Evolutionary conservation across 2,888 invertebrate species (phyloP).

Genomic region (Trilocha varians): DNA sequence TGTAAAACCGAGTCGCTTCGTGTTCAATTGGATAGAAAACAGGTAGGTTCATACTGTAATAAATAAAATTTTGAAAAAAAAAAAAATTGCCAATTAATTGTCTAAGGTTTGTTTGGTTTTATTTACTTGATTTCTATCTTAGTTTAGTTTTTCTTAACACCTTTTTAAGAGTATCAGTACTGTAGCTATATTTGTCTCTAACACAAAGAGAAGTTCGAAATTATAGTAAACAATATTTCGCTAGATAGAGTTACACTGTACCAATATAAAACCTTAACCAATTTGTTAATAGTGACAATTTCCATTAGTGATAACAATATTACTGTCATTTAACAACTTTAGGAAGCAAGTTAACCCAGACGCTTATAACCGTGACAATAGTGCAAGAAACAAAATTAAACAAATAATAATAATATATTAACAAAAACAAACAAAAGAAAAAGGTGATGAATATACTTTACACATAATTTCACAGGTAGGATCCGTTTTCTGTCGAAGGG

Average conservation of each 20-base stretch:
- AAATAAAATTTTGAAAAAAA: background rate
- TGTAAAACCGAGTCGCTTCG: too few relatives aligned
- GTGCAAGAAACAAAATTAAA: background rate
- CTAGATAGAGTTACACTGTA: too few relatives aligned
- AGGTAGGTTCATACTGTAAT: too few relatives aligned
- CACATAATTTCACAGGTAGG: slow-evolving; percentile 39
- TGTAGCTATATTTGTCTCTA: too few relatives aligned
- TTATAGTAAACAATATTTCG: too few relatives aligned
- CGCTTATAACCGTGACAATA: background rate
- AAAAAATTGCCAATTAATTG: background rate
- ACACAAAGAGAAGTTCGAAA: too few relatives aligned
- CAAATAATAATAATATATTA: slow-evolving; percentile 1
- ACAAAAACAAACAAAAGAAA: slow-evolving; percentile 10
- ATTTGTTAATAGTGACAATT: background rate
- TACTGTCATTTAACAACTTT: background rate
- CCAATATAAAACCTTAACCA: background rate
- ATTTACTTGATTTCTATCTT: too few relatives aligned
- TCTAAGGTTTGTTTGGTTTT: too few relatives aligned
- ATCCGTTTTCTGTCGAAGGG: slow-evolving; percentile 33
- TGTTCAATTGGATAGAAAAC: too few relatives aligned
- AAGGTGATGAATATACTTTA: slow-evolving; percentile 50
- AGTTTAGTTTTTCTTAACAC: too few relatives aligned
- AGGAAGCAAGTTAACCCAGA: background rate
- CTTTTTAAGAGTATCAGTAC: too few relatives aligned
- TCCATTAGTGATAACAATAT: background rate